phyloP scores from a whole-genome alignment of 2,797 vertebrate species.

The Arrhamphus sclerolepis region DNA sequence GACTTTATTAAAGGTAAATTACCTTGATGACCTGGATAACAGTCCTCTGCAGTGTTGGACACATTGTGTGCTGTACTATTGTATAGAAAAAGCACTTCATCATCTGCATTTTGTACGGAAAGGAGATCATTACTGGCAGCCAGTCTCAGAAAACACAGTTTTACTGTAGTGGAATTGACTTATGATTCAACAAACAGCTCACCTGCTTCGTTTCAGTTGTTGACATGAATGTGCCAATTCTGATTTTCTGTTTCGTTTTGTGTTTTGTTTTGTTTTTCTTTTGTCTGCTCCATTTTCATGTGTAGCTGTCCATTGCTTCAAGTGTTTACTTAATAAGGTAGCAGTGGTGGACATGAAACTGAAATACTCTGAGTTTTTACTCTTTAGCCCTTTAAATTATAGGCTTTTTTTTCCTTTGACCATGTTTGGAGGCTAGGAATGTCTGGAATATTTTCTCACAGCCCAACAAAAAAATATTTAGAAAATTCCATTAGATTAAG shows the following conservation, averaged over 20 bases:
- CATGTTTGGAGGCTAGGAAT: not conserved
- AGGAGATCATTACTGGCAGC: not conserved
- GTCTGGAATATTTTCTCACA: not conserved
- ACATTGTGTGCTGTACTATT: slow-evolving; percentile 1
- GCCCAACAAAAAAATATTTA: not conserved
- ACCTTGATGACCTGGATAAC: slow-evolving; percentile 14
- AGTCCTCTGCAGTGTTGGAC: slow-evolving; percentile 5
- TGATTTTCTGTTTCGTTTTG: slow-evolving; percentile 1
- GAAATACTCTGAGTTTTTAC: not conserved
- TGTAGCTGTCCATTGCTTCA: not conserved
- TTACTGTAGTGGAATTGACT: not conserved
- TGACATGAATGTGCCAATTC: not conserved
- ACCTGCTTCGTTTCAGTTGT: not conserved
- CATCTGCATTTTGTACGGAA: slow-evolving; percentile 21
- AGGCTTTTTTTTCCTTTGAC: not conserved
- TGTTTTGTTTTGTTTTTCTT: not conserved
- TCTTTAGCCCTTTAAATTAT: not conserved
- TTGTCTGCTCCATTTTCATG: slow-evolving; percentile 11
- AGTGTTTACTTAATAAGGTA: not conserved
- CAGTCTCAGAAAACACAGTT: not conserved
- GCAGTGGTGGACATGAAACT: not conserved
- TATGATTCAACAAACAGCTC: not conserved
- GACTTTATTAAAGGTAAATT: slow-evolving; percentile 27
- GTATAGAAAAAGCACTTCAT: slow-evolving; percentile 28
- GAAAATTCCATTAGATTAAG: not conserved